phyloP scores from a whole-genome alignment of 2,797 vertebrate species.

The Cyclura pinguis region DNA sequence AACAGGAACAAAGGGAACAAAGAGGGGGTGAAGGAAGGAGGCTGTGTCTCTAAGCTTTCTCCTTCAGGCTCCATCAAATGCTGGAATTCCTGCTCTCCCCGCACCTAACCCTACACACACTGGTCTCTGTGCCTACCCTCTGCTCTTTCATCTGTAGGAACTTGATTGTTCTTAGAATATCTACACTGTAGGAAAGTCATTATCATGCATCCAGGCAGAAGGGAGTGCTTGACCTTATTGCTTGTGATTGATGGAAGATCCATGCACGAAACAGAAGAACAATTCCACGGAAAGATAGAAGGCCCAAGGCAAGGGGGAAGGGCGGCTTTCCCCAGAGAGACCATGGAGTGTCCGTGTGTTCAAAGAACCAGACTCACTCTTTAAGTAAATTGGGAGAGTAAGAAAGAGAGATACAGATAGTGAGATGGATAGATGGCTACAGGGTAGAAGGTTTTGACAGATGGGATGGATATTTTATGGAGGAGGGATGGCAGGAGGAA shows the following conservation, averaged over 20 bases:
- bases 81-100: slow-evolving; percentile 18
- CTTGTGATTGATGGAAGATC: slow-evolving; percentile 50
- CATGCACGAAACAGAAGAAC: slow-evolving; percentile 44
- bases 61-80: slow-evolving; percentile 19
- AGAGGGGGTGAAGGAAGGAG: slow-evolving; percentile 3
- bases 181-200: slow-evolving; percentile 46
- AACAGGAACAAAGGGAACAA: neutral
- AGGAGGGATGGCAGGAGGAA: neutral
- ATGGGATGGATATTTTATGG: neutral
- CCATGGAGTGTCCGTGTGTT: slow-evolving; percentile 28
- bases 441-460: neutral
- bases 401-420: neutral
- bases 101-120: neutral
- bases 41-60: slow-evolving; percentile 21
- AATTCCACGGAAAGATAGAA: slow-evolving; percentile 38
- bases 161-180: slow-evolving; percentile 40
- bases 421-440: neutral
- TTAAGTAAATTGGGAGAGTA: slow-evolving; percentile 10
- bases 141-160: slow-evolving; percentile 30
- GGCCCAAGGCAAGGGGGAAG: slow-evolving; percentile 26
- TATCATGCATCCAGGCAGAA: slow-evolving; percentile 54
- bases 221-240: slow-evolving; percentile 44
- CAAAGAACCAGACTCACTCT: slow-evolving; percentile 24
- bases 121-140: slow-evolving; percentile 18
- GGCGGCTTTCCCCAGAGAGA: slow-evolving; percentile 21